A percentile compares a stretch with the other conserved stretches of the same genome.
phyloP scores from a whole-genome alignment of 2,797 vertebrate genomes.

The Champsocephalus esox region DNA sequence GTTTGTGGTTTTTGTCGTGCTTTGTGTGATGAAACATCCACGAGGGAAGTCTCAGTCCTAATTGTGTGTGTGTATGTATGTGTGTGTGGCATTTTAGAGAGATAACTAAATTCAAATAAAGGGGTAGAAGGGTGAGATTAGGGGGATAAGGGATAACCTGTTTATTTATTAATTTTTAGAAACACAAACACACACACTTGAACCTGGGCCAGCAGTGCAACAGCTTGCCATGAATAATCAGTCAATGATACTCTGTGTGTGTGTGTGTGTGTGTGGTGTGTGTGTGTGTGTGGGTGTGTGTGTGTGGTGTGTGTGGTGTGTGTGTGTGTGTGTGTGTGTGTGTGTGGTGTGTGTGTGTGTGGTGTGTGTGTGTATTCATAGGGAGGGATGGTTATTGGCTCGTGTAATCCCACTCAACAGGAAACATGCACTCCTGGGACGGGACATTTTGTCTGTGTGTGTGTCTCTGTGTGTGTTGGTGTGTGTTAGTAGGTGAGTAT shows the following conservation, averaged over 20 bases:
- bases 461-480: conserved; percentile 12
- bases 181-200: conserved; percentile 36
- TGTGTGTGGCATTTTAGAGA: neutral
- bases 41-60: neutral
- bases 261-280: conserved; percentile 19
- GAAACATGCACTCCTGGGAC: conserved; percentile 69
- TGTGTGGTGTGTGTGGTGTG: neutral
- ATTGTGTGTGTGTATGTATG: too few relatives aligned
- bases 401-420: conserved; percentile 68
- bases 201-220: too few relatives aligned
- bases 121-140: conserved; percentile 15
- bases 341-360: conserved; percentile 12
- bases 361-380: conserved; percentile 20
- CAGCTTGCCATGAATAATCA: too few relatives aligned
- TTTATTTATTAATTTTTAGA: conserved; percentile 51
- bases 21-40: conserved; percentile 8
- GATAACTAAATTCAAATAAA: conserved; percentile 13
- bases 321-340: conserved; percentile 19
- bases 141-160: conserved; percentile 22
- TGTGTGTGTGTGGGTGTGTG: conserved; percentile 14
- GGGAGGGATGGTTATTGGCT: conserved; percentile 54
- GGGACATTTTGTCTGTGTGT: conserved; percentile 64
- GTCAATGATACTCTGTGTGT: neutral
- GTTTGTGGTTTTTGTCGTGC: conserved; percentile 4
- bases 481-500: conserved; percentile 33